A percentile compares a stretch with the other conserved stretches of the same genome.
Conservation (phyloP, 92 coral and sea anemone species). For the Parazoanthus swiftii region DNA sequence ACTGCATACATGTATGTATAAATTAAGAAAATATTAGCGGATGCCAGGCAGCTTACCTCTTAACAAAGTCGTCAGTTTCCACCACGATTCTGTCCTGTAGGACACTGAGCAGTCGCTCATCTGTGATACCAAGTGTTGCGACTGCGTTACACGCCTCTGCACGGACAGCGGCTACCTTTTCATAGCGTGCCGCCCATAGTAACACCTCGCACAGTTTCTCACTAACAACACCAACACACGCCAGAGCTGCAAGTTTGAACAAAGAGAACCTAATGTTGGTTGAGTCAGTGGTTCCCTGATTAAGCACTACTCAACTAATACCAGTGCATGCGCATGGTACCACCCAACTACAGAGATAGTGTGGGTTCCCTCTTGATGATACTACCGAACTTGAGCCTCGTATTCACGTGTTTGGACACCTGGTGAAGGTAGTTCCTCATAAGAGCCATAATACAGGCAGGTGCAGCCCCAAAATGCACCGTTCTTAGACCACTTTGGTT, state of each 20-base stretch:
- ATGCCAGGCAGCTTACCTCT: constrained; percentile 56
- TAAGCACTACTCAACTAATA: not conserved
- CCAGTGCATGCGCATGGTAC: not conserved
- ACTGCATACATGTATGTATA: too few relatives aligned
- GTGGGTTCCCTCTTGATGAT: too few relatives aligned
- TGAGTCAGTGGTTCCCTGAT: not conserved
- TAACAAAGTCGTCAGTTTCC: constrained; percentile 91
- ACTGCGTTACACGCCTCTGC: constrained; percentile 98
- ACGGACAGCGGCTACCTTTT: constrained; percentile 97
- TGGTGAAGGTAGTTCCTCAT: too few relatives aligned
- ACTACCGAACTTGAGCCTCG: too few relatives aligned
- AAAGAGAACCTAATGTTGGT: not conserved
- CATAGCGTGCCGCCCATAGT: constrained; percentile 93
- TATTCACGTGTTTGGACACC: too few relatives aligned
- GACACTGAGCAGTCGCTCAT: constrained; percentile 78
- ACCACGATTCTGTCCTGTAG: constrained; percentile 97
- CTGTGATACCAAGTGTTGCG: constrained; percentile 83
- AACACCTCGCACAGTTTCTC: constrained; percentile 84
- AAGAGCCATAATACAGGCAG: too few relatives aligned
- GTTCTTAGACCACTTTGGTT: too few relatives aligned
- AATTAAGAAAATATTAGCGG: not conserved
- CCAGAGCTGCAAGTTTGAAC: constrained; percentile 69
- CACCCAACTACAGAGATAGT: too few relatives aligned
- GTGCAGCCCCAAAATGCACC: too few relatives aligned
- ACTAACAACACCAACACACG: constrained; percentile 69